Percentiles rank a stretch among this genome's conserved stretches.
phyloP scores from a whole-genome alignment of 1,140 invertebrate genomes.

The Leptinotarsa undecemlineata region DNA sequence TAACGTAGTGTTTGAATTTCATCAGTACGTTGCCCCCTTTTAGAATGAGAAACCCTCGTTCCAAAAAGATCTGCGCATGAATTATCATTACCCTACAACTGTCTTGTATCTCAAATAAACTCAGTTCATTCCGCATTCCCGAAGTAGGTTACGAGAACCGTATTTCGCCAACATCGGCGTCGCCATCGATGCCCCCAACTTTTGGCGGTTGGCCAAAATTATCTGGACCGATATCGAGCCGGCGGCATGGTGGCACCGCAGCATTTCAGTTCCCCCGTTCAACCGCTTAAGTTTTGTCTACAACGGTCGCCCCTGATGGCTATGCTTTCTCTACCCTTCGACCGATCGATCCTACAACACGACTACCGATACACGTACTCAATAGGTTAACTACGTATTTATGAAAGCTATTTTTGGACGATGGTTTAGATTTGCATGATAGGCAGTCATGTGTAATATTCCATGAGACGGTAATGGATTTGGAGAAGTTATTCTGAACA shows the following conservation, averaged over 20 bases:
- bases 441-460: too few relatives aligned
- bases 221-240: conserved; percentile 27
- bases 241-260: conserved; percentile 2
- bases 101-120: background rate
- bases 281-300: conserved; percentile 26
- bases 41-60: too few relatives aligned
- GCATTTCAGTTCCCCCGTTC: conserved; percentile 7
- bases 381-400: too few relatives aligned
- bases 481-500: too few relatives aligned
- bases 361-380: background rate
- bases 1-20: too few relatives aligned
- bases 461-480: too few relatives aligned
- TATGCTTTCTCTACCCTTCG: conserved; percentile 7
- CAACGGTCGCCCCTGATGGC: conserved; percentile 13
- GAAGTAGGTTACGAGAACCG: conserved; percentile 26
- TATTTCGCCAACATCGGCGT: conserved; percentile 4
- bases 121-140: background rate
- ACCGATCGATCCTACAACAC: conserved; percentile 1
- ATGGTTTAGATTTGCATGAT: too few relatives aligned
- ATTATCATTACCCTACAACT: background rate
- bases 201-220: conserved; percentile 28
- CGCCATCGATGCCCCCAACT: conserved; percentile 14
- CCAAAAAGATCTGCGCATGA: background rate
- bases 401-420: too few relatives aligned
- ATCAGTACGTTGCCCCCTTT: too few relatives aligned